Conservation (phyloP, 2,113 vertebrate species). For the Grus americana region DNA sequence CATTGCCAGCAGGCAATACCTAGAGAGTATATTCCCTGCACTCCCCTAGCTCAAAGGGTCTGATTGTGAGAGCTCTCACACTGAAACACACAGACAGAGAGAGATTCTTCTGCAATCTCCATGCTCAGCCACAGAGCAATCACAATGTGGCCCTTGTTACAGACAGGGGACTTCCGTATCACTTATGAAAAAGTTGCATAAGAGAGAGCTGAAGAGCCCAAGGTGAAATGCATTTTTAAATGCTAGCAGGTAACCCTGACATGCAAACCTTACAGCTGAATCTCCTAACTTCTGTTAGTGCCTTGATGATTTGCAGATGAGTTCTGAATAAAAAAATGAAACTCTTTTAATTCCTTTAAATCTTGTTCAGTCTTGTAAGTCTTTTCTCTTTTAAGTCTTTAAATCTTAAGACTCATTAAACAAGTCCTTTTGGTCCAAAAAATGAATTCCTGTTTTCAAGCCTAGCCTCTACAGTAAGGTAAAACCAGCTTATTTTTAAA, state of each 20-base stretch:
- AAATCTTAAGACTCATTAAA: not conserved
- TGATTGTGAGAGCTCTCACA: slow-evolving; percentile 25
- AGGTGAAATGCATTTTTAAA: not conserved
- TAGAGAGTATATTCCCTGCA: not conserved
- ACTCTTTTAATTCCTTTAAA: not conserved
- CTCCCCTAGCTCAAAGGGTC: slow-evolving; percentile 23
- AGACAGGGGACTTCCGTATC: not conserved
- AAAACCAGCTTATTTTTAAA: not conserved
- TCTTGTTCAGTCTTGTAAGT: not conserved
- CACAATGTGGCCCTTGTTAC: slow-evolving; percentile 34
- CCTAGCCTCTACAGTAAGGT: not conserved
- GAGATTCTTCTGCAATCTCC: slow-evolving; percentile 29
- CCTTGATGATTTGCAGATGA: not conserved
- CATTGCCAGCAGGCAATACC: slow-evolving; percentile 44
- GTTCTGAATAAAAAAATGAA: not conserved
- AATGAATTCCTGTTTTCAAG: not conserved
- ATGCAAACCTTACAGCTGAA: not conserved
- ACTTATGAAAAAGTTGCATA: not conserved
- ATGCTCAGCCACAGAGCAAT: not conserved
- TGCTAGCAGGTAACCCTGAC: not conserved
- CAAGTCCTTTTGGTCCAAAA: not conserved
- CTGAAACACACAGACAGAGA: not conserved
- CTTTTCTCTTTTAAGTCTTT: not conserved
- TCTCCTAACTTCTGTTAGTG: not conserved
- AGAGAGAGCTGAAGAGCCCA: not conserved